Evolutionary conservation across 2,113 vertebrate genomes (phyloP), one percentile per base, ranked within the genome.

Genomic region (Osmerus eperlanus): DNA sequence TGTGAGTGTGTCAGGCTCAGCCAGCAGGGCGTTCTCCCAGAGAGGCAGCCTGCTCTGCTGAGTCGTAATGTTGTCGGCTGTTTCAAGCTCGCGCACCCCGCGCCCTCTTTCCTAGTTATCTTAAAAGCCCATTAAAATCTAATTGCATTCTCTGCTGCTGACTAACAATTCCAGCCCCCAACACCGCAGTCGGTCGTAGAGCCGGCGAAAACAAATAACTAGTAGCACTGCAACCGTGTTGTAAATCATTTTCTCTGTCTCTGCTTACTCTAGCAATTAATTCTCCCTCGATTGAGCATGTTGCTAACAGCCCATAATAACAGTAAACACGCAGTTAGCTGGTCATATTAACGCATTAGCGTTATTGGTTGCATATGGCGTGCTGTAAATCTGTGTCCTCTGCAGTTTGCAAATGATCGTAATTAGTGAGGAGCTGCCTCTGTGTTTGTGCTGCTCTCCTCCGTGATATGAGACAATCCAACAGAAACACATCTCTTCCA

Each of bases 121-220:
- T 85, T 85, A 83, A 87, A 82, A 87, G 82, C 74, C 80, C 83
- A 87, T 85, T 85, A 85, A 84, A 78, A 69, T 82, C 82, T 85
- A 82, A 87, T 87, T 87, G 82, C 80, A 74, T 83, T 87, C 82
- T 83, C 85, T 78, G 76, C 71, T 82, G 77, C 82, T 84, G 85
- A 87, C 82, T 84, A 83, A 82, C 81, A 83, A 80, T 79, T 81
- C 83, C 80, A 81, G 78, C 65, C 73, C 76, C 78, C 36, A 51
- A 51, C 70, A 74, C 73, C 76, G 81, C 66, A 76, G 81, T 82
- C 78, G 69, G 72, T 84, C 73, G 81, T 80, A 83, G 80, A 79
- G 78, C 75, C 77, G 76, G 28, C 23, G 74, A 86, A 85, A 85
- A 85, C 81, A 87, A 85, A 87, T 82, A 85, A 87, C 79, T 81